These are phyloP conservation scores for Amblyraja radiata DNA, from an alignment of 2,797 vertebrate genomes.

Conservation along the genomic window DNA sequence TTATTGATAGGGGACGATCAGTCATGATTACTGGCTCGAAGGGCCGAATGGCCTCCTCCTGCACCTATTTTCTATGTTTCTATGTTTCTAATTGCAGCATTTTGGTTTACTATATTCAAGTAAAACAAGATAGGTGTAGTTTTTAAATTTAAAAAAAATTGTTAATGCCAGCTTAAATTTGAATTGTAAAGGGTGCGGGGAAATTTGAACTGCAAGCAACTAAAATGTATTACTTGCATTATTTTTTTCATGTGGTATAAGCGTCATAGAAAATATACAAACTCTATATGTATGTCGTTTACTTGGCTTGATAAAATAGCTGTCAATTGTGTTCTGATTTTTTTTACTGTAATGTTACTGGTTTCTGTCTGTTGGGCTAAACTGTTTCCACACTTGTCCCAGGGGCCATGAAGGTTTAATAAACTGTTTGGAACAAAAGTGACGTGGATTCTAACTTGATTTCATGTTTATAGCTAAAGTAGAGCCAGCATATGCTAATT, in stretches of 20 bases:
- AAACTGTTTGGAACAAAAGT: conserved; percentile 44
- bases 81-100: not conserved
- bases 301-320: conserved; percentile 21
- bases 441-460: conserved; percentile 48
- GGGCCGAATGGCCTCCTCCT: too few relatives aligned
- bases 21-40: too few relatives aligned
- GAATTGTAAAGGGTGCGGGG: not conserved
- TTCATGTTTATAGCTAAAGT: conserved; percentile 50
- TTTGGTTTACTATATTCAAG: not conserved
- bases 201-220: not conserved
- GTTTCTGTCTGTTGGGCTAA: not conserved
- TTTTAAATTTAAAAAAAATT: not conserved
- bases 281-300: not conserved
- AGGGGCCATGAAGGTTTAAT: conserved; percentile 37
- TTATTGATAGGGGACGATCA: too few relatives aligned
- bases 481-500: conserved; percentile 63
- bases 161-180: not conserved
- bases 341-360: conserved; percentile 22
- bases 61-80: too few relatives aligned
- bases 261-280: not conserved
- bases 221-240: not conserved
- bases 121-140: not conserved
- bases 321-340: not conserved
- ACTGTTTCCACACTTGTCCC: conserved; percentile 34
- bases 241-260: not conserved